A percentile compares a stretch with the other conserved stretches of the same genome.
These are phyloP conservation scores for Astropecten irregularis DNA, from an alignment of 53 echinoderm and acorn worm species.

Conservation along the genomic window DNA sequence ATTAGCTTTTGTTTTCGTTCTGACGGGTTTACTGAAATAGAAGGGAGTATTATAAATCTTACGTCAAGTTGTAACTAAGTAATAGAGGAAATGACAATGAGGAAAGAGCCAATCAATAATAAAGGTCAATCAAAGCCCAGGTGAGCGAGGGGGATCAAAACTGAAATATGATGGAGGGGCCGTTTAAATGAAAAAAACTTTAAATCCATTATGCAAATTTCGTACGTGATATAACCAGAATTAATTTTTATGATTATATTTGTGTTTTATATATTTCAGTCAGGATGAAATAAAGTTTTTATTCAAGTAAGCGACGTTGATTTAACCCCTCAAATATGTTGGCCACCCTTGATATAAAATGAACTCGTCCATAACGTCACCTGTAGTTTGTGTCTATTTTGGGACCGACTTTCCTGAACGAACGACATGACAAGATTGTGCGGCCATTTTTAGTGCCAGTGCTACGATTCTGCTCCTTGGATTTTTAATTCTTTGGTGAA, in stretches of 20 bases:
- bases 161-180: not conserved
- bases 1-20: constrained; percentile 17
- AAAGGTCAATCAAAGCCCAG: constrained; percentile 25
- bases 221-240: no score
- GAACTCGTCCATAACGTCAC: constrained; percentile 51
- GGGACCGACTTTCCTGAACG: constrained; percentile 52
- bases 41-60: not conserved
- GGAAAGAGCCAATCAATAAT: constrained; percentile 52
- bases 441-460: constrained; percentile 38
- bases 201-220: not conserved
- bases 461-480: not conserved
- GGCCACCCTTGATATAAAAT: not conserved
- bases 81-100: constrained; percentile 45
- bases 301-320: not conserved
- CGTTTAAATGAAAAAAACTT: not conserved
- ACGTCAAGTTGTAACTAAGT: constrained; percentile 35
- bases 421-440: not conserved
- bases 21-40: not conserved
- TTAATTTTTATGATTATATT: no score
- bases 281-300: no score
- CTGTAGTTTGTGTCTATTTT: constrained; percentile 47
- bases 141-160: not conserved
- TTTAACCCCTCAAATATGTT: not conserved
- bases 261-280: no score
- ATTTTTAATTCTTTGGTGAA: constrained; percentile 51